Conservation (phyloP, 1,140 invertebrate species). For the Chlorops oryzae region DNA sequence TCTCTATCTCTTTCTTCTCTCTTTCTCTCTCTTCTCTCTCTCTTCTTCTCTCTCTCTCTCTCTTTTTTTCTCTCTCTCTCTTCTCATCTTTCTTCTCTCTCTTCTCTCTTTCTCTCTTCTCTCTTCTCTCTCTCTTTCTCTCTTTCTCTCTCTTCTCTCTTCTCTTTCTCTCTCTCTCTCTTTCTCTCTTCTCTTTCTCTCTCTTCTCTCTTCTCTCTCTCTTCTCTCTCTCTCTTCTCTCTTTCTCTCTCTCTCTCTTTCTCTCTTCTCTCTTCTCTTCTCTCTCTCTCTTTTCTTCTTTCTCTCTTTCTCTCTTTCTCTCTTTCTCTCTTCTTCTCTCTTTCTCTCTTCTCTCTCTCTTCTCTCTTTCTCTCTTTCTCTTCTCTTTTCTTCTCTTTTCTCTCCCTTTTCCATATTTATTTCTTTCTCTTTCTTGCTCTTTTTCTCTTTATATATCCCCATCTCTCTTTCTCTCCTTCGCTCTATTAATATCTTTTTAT, state of each 20-base stretch:
- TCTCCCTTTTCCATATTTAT: background rate
- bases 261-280: background rate
- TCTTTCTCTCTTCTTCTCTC: background rate
- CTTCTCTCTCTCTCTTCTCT: background rate
- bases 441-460: background rate
- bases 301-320: background rate
- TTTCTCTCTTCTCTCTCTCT: background rate
- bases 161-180: background rate
- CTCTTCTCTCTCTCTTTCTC: background rate
- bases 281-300: background rate
- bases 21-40: too few species aligned
- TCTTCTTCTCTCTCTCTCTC: too few species aligned
- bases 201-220: background rate
- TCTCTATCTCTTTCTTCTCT: too few species aligned
- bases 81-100: too few species aligned
- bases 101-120: too few species aligned
- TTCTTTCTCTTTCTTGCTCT: background rate
- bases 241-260: background rate
- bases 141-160: background rate
- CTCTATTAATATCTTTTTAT: background rate
- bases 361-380: background rate
- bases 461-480: background rate
- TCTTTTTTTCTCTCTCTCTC: too few species aligned
- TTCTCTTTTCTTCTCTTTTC: background rate
- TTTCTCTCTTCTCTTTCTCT: background rate